Conservation (phyloP, 2,797 vertebrate genomes). For the Channa striata region DNA sequence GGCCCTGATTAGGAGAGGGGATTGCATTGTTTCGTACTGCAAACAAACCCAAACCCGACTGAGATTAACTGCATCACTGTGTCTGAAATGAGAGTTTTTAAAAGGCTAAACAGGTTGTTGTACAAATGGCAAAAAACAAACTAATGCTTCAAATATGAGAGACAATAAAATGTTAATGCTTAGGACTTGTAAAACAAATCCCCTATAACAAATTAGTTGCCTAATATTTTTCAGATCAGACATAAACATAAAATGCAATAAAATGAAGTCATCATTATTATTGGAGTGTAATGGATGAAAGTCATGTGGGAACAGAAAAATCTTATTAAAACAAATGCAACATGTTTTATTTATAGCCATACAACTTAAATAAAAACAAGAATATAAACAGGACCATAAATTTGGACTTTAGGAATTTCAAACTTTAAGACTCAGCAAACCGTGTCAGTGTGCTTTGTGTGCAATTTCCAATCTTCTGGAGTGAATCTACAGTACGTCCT, state of each 20-base stretch:
- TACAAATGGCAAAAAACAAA: slow-evolving; percentile 4
- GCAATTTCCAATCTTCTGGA: neutral
- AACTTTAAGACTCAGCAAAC: slow-evolving; percentile 15
- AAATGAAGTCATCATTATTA: neutral
- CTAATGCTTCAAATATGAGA: neutral
- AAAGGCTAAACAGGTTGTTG: slow-evolving; percentile 1
- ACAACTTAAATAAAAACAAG: neutral
- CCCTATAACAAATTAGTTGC: slow-evolving; percentile 5
- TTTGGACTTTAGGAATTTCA: neutral
- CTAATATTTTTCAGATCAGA: neutral
- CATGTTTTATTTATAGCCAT: neutral
- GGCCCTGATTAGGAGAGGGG: slow-evolving; percentile 45
- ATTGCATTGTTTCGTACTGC: slow-evolving; percentile 17
- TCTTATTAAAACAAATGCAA: neutral
- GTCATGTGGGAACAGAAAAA: neutral
- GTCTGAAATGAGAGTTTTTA: neutral
- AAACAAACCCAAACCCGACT: neutral
- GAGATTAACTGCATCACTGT: neutral
- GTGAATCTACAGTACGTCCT: slow-evolving; percentile 33
- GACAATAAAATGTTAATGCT: slow-evolving; percentile 10
- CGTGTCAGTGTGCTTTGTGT: neutral
- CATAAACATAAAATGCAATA: neutral
- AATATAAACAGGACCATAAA: slow-evolving; percentile 7
- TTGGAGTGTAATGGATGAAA: neutral
- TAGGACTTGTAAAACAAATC: neutral